phyloP scores from a whole-genome alignment of 2,888 invertebrate species.

The Cephus nigrinus region DNA sequence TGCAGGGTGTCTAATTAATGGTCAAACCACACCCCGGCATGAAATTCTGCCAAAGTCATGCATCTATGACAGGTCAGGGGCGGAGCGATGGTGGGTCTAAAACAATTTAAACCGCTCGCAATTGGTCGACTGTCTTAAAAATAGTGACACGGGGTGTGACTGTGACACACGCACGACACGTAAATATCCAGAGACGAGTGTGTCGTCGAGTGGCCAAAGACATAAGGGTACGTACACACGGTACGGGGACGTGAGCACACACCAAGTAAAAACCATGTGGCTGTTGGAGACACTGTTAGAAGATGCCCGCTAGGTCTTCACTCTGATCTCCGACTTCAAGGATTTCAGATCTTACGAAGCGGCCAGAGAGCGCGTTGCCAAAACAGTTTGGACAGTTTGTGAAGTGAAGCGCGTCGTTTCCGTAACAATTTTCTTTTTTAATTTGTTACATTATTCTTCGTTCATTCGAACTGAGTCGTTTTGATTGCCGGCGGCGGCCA shows the following conservation, averaged over 20 bases:
- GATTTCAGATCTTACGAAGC: constrained; percentile 43
- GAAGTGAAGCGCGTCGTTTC: neutral
- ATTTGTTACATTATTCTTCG: neutral
- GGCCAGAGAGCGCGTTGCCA: neutral
- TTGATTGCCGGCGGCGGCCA: neutral
- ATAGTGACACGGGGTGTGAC: constrained; percentile 59
- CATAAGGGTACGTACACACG: neutral
- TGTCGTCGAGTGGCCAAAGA: constrained; percentile 17
- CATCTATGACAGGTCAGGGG: constrained; percentile 49
- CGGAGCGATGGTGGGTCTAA: constrained; percentile 46
- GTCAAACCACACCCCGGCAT: constrained; percentile 53
- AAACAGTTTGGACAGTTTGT: neutral
- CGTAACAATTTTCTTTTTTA: neutral
- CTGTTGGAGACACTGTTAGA: constrained; percentile 41
- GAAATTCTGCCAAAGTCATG: constrained; percentile 41
- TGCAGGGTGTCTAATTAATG: constrained; percentile 38
- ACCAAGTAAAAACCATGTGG: constrained; percentile 36
- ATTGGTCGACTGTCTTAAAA: constrained; percentile 57
- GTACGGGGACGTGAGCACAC: constrained; percentile 18
- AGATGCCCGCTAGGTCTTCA: constrained; percentile 48
- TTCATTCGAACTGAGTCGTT: neutral
- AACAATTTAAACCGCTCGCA: constrained; percentile 43
- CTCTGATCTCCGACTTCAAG: constrained; percentile 53
- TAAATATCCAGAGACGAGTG: constrained; percentile 39
- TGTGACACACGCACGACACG: constrained; percentile 33